Conservation (phyloP, 2,888 invertebrate species). For the Macrophya annulata region DNA sequence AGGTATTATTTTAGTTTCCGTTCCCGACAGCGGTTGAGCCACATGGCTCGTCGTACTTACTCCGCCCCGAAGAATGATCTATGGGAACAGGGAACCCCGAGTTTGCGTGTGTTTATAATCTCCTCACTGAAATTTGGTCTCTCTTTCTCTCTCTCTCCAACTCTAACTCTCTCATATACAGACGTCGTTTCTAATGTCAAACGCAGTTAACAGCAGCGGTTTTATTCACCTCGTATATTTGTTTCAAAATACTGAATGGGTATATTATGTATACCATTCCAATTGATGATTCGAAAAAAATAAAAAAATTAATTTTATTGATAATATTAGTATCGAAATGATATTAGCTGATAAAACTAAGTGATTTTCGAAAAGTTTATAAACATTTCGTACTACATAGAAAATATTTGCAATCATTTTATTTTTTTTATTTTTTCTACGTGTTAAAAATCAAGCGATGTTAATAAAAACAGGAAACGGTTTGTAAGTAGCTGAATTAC, state of each 20-base stretch:
- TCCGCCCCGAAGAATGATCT: conserved; percentile 50
- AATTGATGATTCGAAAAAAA: not conserved
- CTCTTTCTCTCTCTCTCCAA: not conserved
- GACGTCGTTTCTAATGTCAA: conserved; percentile 28
- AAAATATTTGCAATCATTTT: too few species aligned
- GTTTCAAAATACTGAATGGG: not conserved
- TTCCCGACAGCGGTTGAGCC: conserved; percentile 24
- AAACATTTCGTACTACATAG: too few species aligned
- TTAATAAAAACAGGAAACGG: not conserved
- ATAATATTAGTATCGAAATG: too few species aligned
- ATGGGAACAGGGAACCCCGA: conserved; percentile 20
- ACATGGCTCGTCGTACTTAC: conserved; percentile 35
- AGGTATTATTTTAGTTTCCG: conserved; percentile 34
- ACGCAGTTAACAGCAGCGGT: not conserved
- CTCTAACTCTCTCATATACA: not conserved
- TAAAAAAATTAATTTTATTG: too few species aligned
- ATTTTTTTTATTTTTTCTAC: not conserved
- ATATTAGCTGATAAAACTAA: too few species aligned
- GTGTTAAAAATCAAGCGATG: not conserved
- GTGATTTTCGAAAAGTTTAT: too few species aligned
- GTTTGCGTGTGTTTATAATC: conserved; percentile 31
- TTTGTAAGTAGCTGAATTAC: not conserved
- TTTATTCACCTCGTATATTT: not conserved
- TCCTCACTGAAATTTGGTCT: too few species aligned
- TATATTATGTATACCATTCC: not conserved